Percentiles rank a stretch among this genome's conserved stretches.
phyloP scores from a whole-genome alignment of 2,797 vertebrate genomes.

The Bovichtus variegatus region DNA sequence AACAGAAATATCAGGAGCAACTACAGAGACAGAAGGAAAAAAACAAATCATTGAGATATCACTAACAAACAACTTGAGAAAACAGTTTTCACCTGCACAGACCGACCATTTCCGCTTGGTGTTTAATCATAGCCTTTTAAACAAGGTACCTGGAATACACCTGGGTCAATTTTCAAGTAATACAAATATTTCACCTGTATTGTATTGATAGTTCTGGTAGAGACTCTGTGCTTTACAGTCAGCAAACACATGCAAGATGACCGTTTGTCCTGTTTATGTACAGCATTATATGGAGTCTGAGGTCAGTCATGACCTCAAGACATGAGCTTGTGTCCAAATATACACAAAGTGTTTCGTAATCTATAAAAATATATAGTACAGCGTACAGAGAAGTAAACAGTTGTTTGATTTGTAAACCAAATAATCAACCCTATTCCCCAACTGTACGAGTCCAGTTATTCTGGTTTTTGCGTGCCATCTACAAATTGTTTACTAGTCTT shows the following conservation, averaged over 20 bases:
- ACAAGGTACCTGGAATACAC: background rate
- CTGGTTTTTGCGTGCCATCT: background rate
- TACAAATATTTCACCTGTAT: slow-evolving; percentile 6
- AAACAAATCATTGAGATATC: background rate
- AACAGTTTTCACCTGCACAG: background rate
- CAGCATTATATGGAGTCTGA: slow-evolving; percentile 20
- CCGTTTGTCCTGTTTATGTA: slow-evolving; percentile 28
- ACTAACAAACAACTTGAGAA: background rate
- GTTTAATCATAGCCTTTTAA: background rate
- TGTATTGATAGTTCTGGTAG: background rate
- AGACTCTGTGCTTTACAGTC: slow-evolving; percentile 7
- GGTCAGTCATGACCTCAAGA: slow-evolving; percentile 18
- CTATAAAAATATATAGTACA: background rate
- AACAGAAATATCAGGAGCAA: slow-evolving; percentile 95
- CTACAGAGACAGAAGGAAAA: slow-evolving; percentile 75
- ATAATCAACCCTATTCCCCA: background rate
- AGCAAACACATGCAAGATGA: slow-evolving; percentile 13
- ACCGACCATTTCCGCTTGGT: background rate
- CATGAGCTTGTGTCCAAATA: slow-evolving; percentile 22
- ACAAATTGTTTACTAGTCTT: slow-evolving; percentile 8
- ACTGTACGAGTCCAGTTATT: background rate
- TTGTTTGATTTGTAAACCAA: background rate
- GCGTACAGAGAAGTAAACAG: slow-evolving; percentile 2
- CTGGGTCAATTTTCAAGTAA: background rate
- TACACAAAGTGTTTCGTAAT: background rate